Evolutionary conservation across 1,140 invertebrate genomes (phyloP), one percentile per base, ranked within the genome.

Genomic region (Pseudomyrmex pallidus): DNA sequence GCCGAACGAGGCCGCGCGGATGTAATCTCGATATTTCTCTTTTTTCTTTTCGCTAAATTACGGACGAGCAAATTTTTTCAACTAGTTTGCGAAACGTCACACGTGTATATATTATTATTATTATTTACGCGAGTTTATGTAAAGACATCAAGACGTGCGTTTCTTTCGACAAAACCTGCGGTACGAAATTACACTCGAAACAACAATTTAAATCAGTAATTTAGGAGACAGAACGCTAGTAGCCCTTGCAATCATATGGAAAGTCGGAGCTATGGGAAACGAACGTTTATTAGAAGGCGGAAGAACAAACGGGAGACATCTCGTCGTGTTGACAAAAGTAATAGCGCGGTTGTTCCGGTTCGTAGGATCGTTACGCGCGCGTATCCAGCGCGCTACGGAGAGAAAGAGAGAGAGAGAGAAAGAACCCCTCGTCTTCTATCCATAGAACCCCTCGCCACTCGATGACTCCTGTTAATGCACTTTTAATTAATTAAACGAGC

Each of bases 401-500:
- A 35, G 35, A 35, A 5, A 35, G 25, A 25, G 25, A 25, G 3
- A 35, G 35, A 35, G 35, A 35, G 5, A 66, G 84, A 84, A 44
- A 72, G 76, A 77, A 74, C 86, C 76, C 62, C 62, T 72, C 82
- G 61, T 46, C 54, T 35, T 35, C 67, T 54, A 83, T 66, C 48
- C 72, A 68, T 82, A 74, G 66, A 86, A 48, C 50, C 57, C 74
- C 74, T 66, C 59, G 62, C 13, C 59, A 57, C 68, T 5, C 84
- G 64, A 70, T 80, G 83, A 86, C 87, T 76, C 84, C 76, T 88
- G 92, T 92, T 94, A 94, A 94, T 94, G 93, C 93, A 94, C 92
- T 94, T 94, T 94, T 94, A 94, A 94, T 94, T 94, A 94, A 94
- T 94, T 94, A 94, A 94, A 94, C 93, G 93, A 92, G 89, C 90